Base-by-base conservation (phyloP, 2,888 invertebrate genomes). In the Sphinx pinastri region DNA sequence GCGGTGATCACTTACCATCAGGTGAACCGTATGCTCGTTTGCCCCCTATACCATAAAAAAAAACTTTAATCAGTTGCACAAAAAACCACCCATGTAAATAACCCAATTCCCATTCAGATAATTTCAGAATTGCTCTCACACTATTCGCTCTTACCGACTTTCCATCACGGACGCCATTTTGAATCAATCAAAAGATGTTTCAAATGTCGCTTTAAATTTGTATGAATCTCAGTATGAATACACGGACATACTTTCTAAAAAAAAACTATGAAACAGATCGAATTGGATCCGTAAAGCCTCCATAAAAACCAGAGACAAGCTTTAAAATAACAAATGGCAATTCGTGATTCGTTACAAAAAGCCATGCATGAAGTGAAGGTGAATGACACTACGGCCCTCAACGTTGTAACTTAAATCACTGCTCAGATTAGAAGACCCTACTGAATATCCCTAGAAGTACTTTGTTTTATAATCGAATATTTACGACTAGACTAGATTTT, bases 301-400 rank as follows among this genome's bases (percentile, higher is more conserved):
- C 19, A 54, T 54, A 63, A 54, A 60, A 55, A 14, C 60, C 51
- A 49, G 16, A 7, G 52, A 54, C 11, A 52, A 52, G 4, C 8
- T 1, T 69, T 59, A 52, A 60, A 60, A 45, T n/a, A 47, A n/a
- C 19, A 49, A 47, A 10, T n/a, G 47, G 63, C 49, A 49, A 63
- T 63, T 69, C 54, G 59, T 63, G 52, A 63, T 69, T 69, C 45
- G 38, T 38, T 25, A 52, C n/a, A 45, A 59, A 69, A 38, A 54
- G 45, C 38, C 52, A 63, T 63, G 52, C 60, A 45, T 60, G 69
- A 63, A 69, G 69, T 60, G 69, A 63, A 69, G 69, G 60, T 69
- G 69, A 69, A 69, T 63, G 69, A 63, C 69, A 69, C 63, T 45
- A 54, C 54, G 63, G 63, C 60, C 63, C 63, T 68, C 19, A 14